Percentiles rank a stretch among this genome's conserved stretches.
These are phyloP conservation scores for Arctopsyche grandis DNA, from an alignment of 1,140 invertebrate species.

Conservation along the genomic window DNA sequence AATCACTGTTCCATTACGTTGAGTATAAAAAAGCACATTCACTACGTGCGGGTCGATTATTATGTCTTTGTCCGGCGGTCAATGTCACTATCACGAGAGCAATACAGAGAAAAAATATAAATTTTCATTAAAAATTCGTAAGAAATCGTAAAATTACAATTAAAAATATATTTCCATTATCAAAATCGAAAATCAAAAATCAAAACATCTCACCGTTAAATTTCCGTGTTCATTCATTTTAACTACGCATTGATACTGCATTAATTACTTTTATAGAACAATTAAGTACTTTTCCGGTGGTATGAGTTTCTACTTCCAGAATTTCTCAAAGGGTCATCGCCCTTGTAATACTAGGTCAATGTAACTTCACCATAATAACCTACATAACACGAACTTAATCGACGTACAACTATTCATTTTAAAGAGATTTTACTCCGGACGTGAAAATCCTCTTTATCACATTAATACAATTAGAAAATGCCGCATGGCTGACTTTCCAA, in stretches of 20 bases:
- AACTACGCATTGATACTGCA: no score
- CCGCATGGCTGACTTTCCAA: constrained; percentile 48
- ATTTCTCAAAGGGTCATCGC: background rate
- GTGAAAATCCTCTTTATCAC: constrained; percentile 37
- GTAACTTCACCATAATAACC: background rate
- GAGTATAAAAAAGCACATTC: constrained; percentile 23
- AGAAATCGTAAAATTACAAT: background rate
- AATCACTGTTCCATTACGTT: constrained; percentile 33
- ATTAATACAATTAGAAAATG: constrained; percentile 52
- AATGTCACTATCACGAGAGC: constrained; percentile 15
- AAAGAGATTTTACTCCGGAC: constrained; percentile 7
- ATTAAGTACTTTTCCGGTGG: no score
- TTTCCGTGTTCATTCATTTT: background rate
- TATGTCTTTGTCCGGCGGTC: constrained; percentile 9
- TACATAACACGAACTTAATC: constrained; percentile 6
- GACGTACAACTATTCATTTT: background rate
- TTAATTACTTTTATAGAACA: no score
- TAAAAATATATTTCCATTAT: background rate
- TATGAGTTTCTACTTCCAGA: no score
- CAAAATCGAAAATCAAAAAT: background rate
- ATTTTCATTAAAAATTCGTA: background rate
- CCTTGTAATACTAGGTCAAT: background rate
- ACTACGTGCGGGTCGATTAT: constrained; percentile 6
- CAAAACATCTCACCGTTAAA: no score
- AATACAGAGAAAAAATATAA: background rate